A percentile compares a stretch with the other conserved stretches of the same genome.
These are phyloP conservation scores for Rhagoletis pomonella DNA, from an alignment of 1,140 invertebrate species.

Conservation along the genomic window DNA sequence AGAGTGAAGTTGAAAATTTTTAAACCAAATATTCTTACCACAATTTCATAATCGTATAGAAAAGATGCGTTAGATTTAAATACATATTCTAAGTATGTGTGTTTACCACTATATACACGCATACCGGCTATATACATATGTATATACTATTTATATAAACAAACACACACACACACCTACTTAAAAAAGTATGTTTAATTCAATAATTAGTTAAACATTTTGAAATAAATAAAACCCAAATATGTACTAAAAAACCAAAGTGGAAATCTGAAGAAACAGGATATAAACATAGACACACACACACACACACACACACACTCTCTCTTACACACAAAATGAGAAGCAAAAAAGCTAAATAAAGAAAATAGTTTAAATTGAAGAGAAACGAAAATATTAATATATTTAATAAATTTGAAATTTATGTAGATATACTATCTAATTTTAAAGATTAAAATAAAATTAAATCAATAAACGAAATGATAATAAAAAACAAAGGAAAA, in stretches of 20 bases:
- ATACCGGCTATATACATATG: slow-evolving; percentile 3
- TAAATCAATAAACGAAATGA: slow-evolving; percentile 55
- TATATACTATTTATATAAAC: not conserved
- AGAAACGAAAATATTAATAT: slow-evolving; percentile 46
- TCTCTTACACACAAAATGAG: slow-evolving; percentile 18
- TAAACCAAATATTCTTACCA: slow-evolving; percentile 9
- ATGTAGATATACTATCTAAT: slow-evolving; percentile 54
- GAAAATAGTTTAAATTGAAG: slow-evolving; percentile 6
- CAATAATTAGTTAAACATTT: slow-evolving; percentile 13
- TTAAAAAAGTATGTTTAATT: slow-evolving; percentile 32
- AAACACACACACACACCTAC: too few relatives aligned
- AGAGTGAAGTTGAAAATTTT: not conserved
- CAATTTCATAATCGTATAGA: not conserved
- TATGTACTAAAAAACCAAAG: not conserved
- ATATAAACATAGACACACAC: not conserved
- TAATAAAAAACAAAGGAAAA: slow-evolving; percentile 35
- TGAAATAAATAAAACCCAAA: not conserved
- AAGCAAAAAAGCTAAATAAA: slow-evolving; percentile 4
- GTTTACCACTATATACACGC: slow-evolving; percentile 11
- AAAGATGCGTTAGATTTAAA: slow-evolving; percentile 1
- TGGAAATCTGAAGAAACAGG: not conserved
- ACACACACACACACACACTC: not conserved
- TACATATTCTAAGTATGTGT: slow-evolving; percentile 7
- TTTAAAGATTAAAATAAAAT: slow-evolving; percentile 53
- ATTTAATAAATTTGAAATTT: slow-evolving; percentile 55